Conservation (phyloP, 1,140 invertebrate species). For the Leucophenga varia region DNA sequence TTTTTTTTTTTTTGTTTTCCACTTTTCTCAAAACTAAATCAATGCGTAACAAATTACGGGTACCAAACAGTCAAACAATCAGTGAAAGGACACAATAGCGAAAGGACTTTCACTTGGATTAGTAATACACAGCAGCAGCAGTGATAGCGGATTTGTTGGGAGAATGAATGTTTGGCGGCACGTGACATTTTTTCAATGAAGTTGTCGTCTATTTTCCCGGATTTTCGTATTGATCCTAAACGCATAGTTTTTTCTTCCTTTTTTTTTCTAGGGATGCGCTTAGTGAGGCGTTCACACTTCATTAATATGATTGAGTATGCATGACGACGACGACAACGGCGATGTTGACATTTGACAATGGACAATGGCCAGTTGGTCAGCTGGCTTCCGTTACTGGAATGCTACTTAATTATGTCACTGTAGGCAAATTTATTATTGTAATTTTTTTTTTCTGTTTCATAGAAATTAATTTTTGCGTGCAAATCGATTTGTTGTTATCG, state of each 20-base stretch:
- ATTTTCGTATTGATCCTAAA: too few relatives aligned
- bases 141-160: constrained; percentile 39
- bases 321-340: too few relatives aligned
- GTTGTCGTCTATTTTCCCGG: too few relatives aligned
- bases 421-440: constrained; percentile 36
- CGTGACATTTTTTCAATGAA: constrained; percentile 40
- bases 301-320: constrained; percentile 29
- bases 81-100: constrained; percentile 8
- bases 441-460: neutral
- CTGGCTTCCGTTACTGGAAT: constrained; percentile 12
- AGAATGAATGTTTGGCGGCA: constrained; percentile 16
- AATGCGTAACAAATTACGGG: constrained; percentile 46
- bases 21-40: constrained; percentile 34
- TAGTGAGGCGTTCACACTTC: constrained; percentile 39
- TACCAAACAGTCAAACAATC: constrained; percentile 19
- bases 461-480: too few relatives aligned
- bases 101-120: too few relatives aligned
- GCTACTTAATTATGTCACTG: constrained; percentile 42
- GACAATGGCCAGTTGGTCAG: constrained; percentile 25
- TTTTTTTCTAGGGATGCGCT: too few relatives aligned
- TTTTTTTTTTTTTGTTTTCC: too few relatives aligned
- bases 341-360: constrained; percentile 7
- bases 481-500: constrained; percentile 42
- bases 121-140: too few relatives aligned
- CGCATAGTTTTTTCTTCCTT: too few relatives aligned